These are phyloP conservation scores for Potamarius usumacintae DNA, from an alignment of 2,113 vertebrate genomes.

Conservation along the genomic window DNA sequence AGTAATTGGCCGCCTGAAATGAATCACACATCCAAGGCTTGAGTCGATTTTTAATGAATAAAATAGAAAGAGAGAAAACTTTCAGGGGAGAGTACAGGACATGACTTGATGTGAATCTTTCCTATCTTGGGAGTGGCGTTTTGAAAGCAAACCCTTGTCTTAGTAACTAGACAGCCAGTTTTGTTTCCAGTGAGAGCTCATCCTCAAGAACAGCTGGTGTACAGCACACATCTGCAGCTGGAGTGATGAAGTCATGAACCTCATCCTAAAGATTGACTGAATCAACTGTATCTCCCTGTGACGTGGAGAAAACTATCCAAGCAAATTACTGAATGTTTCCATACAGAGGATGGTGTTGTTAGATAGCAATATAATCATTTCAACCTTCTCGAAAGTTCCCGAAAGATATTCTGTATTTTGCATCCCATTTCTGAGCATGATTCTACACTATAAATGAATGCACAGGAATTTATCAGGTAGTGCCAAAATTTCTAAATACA, in stretches of 20 bases:
- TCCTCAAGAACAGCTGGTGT: slow-evolving; percentile 80
- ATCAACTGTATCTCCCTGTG: slow-evolving; percentile 82
- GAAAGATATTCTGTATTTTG: background rate
- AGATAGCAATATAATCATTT: slow-evolving; percentile 19
- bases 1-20: slow-evolving; percentile 44
- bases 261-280: slow-evolving; percentile 81
- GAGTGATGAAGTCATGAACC: slow-evolving; percentile 76
- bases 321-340: background rate
- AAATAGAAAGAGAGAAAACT: slow-evolving; percentile 6
- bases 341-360: background rate
- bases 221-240: slow-evolving; percentile 76
- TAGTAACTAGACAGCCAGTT: background rate
- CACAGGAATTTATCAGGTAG: background rate
- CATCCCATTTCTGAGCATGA: background rate
- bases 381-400: background rate
- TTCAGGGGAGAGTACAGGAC: background rate
- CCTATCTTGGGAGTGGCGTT: background rate
- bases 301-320: slow-evolving; percentile 56
- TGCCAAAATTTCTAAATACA: background rate
- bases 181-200: slow-evolving; percentile 70
- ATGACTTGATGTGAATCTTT: background rate
- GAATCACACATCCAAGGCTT: slow-evolving; percentile 32
- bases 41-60: slow-evolving; percentile 28
- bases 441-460: background rate
- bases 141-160: slow-evolving; percentile 6